These are phyloP conservation scores for Ostrea denselamellosa DNA, from an alignment of 1,140 invertebrate species.

Conservation along the genomic window DNA sequence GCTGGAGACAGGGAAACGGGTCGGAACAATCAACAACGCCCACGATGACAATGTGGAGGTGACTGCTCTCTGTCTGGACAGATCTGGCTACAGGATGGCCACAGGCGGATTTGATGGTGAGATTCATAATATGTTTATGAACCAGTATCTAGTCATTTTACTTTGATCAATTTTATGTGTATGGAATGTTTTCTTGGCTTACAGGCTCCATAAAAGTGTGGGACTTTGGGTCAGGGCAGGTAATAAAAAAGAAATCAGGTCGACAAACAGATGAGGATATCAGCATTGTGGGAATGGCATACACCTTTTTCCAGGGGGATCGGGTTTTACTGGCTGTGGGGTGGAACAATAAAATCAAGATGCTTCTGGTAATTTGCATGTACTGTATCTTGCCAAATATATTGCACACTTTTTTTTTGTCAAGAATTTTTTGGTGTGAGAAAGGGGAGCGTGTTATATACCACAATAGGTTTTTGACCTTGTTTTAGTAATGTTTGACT, in stretches of 20 bases:
- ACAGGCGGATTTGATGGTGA: slow-evolving; percentile 40
- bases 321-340: slow-evolving; percentile 71
- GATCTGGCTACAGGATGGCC: slow-evolving; percentile 75
- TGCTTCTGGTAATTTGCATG: slow-evolving; percentile 67
- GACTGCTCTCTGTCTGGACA: slow-evolving; percentile 72
- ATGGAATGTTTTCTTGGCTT: neutral
- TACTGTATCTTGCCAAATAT: too few relatives aligned
- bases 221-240: slow-evolving; percentile 77
- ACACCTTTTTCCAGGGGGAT: slow-evolving; percentile 65
- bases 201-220: slow-evolving; percentile 77
- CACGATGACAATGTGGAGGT: slow-evolving; percentile 74
- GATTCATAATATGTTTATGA: neutral
- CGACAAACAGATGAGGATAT: slow-evolving; percentile 67
- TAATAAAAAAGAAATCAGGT: slow-evolving; percentile 69
- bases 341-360: slow-evolving; percentile 74
- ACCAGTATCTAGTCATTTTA: too few relatives aligned
- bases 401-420: too few relatives aligned
- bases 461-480: too few relatives aligned
- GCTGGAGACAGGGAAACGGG: slow-evolving; percentile 73
- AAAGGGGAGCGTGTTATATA: too few relatives aligned
- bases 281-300: slow-evolving; percentile 70
- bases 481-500: too few relatives aligned
- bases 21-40: slow-evolving; percentile 73
- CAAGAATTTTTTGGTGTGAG: too few relatives aligned
- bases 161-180: neutral